Percentiles rank a stretch among this genome's conserved stretches.
These are phyloP conservation scores for Ptyas mucosa DNA, from an alignment of 2,113 vertebrate species.

Conservation along the genomic window DNA sequence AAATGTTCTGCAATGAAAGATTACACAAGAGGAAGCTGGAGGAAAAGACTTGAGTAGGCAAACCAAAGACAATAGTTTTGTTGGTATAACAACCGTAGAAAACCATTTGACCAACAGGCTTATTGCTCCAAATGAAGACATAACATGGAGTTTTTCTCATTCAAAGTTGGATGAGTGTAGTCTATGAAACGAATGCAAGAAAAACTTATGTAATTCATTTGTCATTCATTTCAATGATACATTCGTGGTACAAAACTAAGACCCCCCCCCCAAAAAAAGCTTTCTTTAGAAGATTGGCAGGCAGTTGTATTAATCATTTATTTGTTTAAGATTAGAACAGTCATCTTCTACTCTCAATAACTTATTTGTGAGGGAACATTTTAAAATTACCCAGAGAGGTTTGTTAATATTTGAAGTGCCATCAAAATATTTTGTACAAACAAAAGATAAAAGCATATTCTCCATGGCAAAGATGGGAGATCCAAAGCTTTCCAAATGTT, in stretches of 20 bases:
- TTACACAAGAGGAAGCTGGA: constrained; percentile 57
- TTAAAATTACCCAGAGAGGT: not conserved
- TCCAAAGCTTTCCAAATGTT: not conserved
- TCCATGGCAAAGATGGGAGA: not conserved
- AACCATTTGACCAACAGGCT: constrained; percentile 4
- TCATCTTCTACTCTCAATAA: not conserved
- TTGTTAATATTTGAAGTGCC: not conserved
- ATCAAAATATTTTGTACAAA: not conserved
- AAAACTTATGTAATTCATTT: not conserved
- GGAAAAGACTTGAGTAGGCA: constrained; percentile 29
- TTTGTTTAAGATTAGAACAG: not conserved
- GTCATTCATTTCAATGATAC: not conserved
- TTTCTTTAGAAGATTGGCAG: not conserved
- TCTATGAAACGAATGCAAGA: not conserved
- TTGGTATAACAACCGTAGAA: constrained; percentile 22
- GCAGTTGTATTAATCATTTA: not conserved
- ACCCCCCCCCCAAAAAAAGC: not conserved
- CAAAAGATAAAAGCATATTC: not conserved
- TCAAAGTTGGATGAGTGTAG: not conserved
- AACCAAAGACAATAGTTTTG: constrained; percentile 23
- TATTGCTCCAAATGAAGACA: not conserved
- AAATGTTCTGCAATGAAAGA: constrained; percentile 40
- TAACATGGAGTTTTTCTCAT: not conserved
- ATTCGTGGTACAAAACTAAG: not conserved
- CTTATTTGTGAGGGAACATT: not conserved